phyloP scores from a whole-genome alignment of 2,797 vertebrate genomes.

The Limosa lapponica region DNA sequence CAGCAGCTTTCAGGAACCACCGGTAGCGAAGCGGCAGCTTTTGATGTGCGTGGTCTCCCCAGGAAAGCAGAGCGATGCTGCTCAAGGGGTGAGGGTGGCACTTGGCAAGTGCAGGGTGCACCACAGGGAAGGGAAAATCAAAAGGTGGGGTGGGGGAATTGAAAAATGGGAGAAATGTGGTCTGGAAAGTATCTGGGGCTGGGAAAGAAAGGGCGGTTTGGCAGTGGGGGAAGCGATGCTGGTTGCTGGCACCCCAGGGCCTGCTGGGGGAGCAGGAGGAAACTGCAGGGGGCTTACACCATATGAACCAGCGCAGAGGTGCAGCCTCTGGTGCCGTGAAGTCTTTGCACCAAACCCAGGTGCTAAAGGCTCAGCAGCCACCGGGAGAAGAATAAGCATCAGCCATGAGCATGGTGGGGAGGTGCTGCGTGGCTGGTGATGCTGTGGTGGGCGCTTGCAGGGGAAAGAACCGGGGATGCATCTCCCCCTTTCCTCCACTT shows the following conservation, averaged over 20 bases:
- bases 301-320: rapidly evolving
- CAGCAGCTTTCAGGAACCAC: neutral
- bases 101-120: neutral
- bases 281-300: neutral
- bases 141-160: rapidly evolving
- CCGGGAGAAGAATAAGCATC: neutral
- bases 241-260: neutral
- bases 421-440: neutral
- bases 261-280: rapidly evolving
- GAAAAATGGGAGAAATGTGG: neutral
- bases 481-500: neutral
- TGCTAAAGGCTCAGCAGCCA: neutral
- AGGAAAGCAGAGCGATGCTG: neutral
- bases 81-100: neutral
- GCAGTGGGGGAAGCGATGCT: neutral
- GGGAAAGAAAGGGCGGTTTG: neutral
- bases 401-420: neutral
- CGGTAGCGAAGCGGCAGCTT: rapidly evolving
- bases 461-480: rapidly evolving
- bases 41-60: rapidly evolving
- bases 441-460: neutral
- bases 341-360: neutral
- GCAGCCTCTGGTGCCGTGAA: neutral
- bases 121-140: neutral
- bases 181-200: neutral